Evolutionary conservation across 2,113 vertebrate genomes (phyloP), one percentile per base, ranked within the genome.

Genomic region (Dendropsophus ebraccatus): DNA sequence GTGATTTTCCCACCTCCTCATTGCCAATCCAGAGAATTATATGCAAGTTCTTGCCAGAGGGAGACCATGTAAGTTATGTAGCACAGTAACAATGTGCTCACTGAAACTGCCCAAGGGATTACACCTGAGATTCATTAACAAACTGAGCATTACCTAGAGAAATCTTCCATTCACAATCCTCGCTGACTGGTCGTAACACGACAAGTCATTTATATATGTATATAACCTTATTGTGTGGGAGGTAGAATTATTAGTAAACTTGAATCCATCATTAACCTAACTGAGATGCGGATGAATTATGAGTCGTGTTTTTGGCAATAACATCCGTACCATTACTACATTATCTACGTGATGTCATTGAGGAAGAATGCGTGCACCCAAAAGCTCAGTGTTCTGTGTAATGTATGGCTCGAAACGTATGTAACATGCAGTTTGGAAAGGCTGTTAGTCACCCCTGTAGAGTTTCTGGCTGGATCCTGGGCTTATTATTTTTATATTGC

Each of bases 101-200:
- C 81, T 92, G 90, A 89, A 91, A 93, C 91, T 93, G 94, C 94
- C 96, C 93, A 87, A 90, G 93, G 95, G 93, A 92, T 92, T 93
- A 90, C 95, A 96, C 96, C 96, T 97, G 96, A 97, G 93, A 92
- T 91, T 94, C 91, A 92, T 93, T 89, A 92, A 87, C 89, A 60
- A 92, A 90, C 87, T 88, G 90, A 91, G 88, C 91, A 91, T 89
- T 93, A 91, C 88, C 77, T 67, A 88, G 82, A 92, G 89, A 89
- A 92, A 91, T 95, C 91, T 92, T 78, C 25, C 81, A 87, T 88
- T 91, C 87, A 92, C 78, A 91, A 58, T 90, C 91, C 87, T 89
- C 89, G 90, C 52, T 76, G 90, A 90, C 92, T 91, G 91, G 93
- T 93, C 92, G 92, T 92, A 92, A 91, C 93, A 92, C 85, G 82